phyloP scores from a whole-genome alignment of 2,888 invertebrate species.

The Altica lythri region DNA sequence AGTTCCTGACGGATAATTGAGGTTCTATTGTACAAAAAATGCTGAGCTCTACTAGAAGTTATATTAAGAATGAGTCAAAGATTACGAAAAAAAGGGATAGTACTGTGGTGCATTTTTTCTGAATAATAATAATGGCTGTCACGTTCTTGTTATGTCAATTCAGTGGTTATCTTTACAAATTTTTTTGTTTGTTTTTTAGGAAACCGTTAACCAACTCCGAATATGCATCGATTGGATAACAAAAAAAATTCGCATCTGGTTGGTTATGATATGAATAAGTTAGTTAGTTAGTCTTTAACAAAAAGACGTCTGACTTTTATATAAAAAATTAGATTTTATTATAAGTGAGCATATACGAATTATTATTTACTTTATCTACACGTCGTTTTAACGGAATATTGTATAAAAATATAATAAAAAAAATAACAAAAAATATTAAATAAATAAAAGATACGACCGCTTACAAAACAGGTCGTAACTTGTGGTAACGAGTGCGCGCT shows the following conservation, averaged over 20 bases:
- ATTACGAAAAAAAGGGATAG: no score
- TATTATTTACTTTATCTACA: conserved; percentile 48
- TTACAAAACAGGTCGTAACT: conserved; percentile 42
- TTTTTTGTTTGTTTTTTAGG: conserved; percentile 53
- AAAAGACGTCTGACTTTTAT: conserved; percentile 44
- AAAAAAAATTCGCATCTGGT: conserved; percentile 45
- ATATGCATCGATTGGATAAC: conserved; percentile 49
- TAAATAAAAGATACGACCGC: conserved; percentile 35
- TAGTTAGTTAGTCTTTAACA: conserved; percentile 37
- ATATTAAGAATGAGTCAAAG: no score
- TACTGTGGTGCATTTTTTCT: no score
- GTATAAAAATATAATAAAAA: conserved; percentile 47
- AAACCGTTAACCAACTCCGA: conserved; percentile 54
- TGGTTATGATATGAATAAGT: conserved; percentile 44
- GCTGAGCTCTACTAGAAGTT: no score
- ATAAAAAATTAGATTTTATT: conserved; percentile 48
- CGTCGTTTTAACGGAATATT: conserved; percentile 45
- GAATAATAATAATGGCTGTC: no score
- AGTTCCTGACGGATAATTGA: no score
- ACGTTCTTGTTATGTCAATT: no score
- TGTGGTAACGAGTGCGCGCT: conserved; percentile 36
- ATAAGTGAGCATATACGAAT: conserved; percentile 50
- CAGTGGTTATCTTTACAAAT: conserved; percentile 18
- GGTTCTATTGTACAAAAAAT: no score
- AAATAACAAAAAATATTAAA: conserved; percentile 36